A percentile compares a stretch with the other conserved stretches of the same genome.
These are phyloP conservation scores for Polyploca ridens DNA, from an alignment of 2,888 invertebrate genomes.

Conservation along the genomic window DNA sequence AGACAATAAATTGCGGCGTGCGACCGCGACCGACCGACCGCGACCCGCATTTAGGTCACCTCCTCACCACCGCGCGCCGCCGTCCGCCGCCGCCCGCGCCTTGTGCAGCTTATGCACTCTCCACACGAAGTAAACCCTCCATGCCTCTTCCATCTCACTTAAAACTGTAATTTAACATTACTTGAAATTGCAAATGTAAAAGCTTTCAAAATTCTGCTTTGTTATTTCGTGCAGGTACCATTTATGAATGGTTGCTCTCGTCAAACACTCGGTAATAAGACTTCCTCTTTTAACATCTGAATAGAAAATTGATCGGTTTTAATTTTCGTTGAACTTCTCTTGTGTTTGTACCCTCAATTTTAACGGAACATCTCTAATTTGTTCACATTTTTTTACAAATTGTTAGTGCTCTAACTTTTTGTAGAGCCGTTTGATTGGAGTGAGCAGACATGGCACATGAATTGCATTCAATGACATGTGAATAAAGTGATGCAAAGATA, in stretches of 20 bases:
- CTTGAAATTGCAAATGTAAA: slow-evolving; percentile 40
- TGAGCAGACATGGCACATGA: slow-evolving; percentile 12
- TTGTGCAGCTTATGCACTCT: slow-evolving; percentile 39
- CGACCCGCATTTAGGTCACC: slow-evolving; percentile 67
- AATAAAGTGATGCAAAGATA: slow-evolving; percentile 33
- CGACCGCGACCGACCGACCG: slow-evolving; percentile 50
- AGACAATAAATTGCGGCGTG: slow-evolving; percentile 73
- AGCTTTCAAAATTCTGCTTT: slow-evolving; percentile 38
- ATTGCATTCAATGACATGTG: slow-evolving; percentile 26
- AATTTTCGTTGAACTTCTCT: too few relatives aligned
- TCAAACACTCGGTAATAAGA: slow-evolving; percentile 4
- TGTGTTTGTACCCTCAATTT: too few relatives aligned
- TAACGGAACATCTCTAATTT: neutral
- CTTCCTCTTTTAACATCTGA: neutral
- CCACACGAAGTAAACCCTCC: slow-evolving; percentile 35
- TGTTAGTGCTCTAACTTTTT: neutral
- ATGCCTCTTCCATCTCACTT: slow-evolving; percentile 50
- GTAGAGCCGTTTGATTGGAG: neutral
- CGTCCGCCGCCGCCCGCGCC: slow-evolving; percentile 28
- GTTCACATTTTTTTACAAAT: neutral
- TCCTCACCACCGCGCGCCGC: slow-evolving; percentile 24
- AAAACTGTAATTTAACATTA: slow-evolving; percentile 46
- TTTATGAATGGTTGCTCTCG: slow-evolving; percentile 33
- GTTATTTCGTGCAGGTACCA: slow-evolving; percentile 32
- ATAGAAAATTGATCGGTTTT: neutral